A percentile compares a stretch with the other conserved stretches of the same genome.
phyloP scores from a whole-genome alignment of 2,888 invertebrate species.

The Cheilosia vulpina region DNA sequence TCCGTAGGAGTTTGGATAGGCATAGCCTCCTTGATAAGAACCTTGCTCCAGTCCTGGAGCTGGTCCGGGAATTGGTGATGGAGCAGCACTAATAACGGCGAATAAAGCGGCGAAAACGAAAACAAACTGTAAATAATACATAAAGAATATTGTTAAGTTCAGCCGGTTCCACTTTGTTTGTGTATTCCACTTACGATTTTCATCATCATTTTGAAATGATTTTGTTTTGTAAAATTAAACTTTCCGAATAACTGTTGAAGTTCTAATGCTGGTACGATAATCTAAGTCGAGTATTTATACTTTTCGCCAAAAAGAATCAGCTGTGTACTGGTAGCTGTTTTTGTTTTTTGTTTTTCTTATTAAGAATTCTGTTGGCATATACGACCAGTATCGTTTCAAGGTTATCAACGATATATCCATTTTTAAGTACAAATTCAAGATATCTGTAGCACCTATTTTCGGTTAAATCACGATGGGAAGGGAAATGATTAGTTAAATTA shows the following conservation, averaged over 20 bases:
- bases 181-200: slow-evolving; percentile 37
- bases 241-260: neutral
- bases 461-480: too few species aligned
- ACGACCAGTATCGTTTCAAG: neutral
- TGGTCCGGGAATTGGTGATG: slow-evolving; percentile 77
- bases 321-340: neutral
- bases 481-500: too few species aligned
- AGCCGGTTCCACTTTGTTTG: too few species aligned
- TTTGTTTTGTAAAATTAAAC: neutral
- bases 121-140: slow-evolving; percentile 62
- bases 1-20: slow-evolving; percentile 49
- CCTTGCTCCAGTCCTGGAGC: slow-evolving; percentile 78
- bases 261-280: neutral
- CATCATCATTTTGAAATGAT: slow-evolving; percentile 42
- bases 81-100: slow-evolving; percentile 76
- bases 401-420: neutral
- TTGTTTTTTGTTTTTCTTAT: neutral
- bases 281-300: neutral
- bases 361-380: neutral
- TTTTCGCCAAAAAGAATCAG: neutral
- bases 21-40: slow-evolving; percentile 68
- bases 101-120: slow-evolving; percentile 76
- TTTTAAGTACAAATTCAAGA: neutral
- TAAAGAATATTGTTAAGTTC: neutral
- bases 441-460: too few species aligned